phyloP scores from a whole-genome alignment of 2,888 invertebrate genomes.

The Opisthograptis luteolata region DNA sequence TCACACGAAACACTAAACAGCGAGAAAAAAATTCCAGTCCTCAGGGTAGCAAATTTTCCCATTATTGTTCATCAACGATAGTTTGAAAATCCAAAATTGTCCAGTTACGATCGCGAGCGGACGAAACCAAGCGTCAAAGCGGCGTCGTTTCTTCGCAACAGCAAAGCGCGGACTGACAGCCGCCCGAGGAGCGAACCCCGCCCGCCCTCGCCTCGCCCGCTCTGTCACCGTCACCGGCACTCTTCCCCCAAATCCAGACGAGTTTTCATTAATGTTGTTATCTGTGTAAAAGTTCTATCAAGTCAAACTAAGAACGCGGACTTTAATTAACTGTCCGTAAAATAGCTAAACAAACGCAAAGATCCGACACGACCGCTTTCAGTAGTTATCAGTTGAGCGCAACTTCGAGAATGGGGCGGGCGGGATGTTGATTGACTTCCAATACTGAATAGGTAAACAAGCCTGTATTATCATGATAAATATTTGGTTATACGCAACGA shows the following conservation, averaged over 20 bases:
- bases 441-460: slow-evolving; percentile 28
- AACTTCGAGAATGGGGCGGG: slow-evolving; percentile 48
- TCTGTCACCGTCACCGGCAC: slow-evolving; percentile 71
- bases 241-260: slow-evolving; percentile 75
- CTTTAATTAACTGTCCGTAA: slow-evolving; percentile 81
- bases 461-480: neutral
- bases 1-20: slow-evolving; percentile 64
- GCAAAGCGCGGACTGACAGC: slow-evolving; percentile 69
- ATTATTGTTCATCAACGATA: slow-evolving; percentile 44
- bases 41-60: slow-evolving; percentile 41
- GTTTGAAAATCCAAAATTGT: slow-evolving; percentile 48
- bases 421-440: slow-evolving; percentile 51
- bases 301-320: slow-evolving; percentile 72
- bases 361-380: slow-evolving; percentile 55
- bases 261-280: slow-evolving; percentile 83
- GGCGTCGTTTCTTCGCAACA: slow-evolving; percentile 44
- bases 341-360: slow-evolving; percentile 67
- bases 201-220: slow-evolving; percentile 53
- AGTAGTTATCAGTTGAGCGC: slow-evolving; percentile 45
- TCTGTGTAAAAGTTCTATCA: slow-evolving; percentile 77
- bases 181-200: slow-evolving; percentile 57
- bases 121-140: slow-evolving; percentile 32
- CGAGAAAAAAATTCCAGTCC: slow-evolving; percentile 43
- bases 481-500: neutral
- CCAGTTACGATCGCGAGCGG: slow-evolving; percentile 55